Percentiles rank a stretch among this genome's conserved stretches.
Conservation (phyloP, 37 sponge, comb jelly and placozoan genomes). For the Ephydatia muelleri region DNA sequence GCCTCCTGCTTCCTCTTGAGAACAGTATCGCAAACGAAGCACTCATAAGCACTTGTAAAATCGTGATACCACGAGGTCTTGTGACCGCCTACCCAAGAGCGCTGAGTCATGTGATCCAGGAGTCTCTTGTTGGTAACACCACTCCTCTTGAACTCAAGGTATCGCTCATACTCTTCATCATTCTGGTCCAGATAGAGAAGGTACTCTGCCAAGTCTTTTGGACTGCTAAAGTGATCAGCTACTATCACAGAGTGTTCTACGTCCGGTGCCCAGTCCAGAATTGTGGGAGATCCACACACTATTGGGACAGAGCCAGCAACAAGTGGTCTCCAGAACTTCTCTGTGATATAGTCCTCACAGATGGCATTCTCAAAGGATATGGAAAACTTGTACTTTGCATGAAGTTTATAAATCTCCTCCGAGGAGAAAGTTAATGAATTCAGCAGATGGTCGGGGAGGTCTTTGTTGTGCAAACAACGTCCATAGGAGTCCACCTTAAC, state of each 20-base stretch:
- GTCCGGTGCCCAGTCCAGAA: conserved; percentile 82
- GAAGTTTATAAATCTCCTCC: conserved; percentile 46
- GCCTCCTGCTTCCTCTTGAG: conserved; percentile 19
- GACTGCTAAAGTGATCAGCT: conserved; percentile 65
- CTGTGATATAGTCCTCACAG: conserved; percentile 86
- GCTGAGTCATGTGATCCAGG: conserved; percentile 23
- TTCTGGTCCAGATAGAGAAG: conserved; percentile 65
- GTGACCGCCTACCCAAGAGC: conserved; percentile 47
- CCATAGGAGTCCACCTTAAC: conserved; percentile 83
- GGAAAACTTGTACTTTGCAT: conserved; percentile 78
- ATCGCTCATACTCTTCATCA: conserved; percentile 72
- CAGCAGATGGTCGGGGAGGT: conserved; percentile 65
- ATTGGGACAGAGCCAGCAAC: conserved; percentile 79
- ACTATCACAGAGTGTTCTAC: conserved; percentile 53
- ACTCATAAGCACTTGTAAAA: conserved; percentile 69
- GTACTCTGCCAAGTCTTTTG: conserved; percentile 77
- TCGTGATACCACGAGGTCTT: conserved; percentile 2
- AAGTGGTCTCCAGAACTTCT: conserved; percentile 87
- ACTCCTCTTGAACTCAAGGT: conserved; percentile 59
- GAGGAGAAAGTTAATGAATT: conserved; percentile 44
- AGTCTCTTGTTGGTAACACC: conserved; percentile 64
- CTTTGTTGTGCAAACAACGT: conserved; percentile 76
- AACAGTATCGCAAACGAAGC: conserved; percentile 62
- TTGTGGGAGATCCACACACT: conserved; percentile 68
- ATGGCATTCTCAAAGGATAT: conserved; percentile 85